Evolutionary conservation across 2,797 vertebrate species (phyloP), one percentile per base, ranked within the genome.

Genomic region (Erethizon dorsatum): DNA sequence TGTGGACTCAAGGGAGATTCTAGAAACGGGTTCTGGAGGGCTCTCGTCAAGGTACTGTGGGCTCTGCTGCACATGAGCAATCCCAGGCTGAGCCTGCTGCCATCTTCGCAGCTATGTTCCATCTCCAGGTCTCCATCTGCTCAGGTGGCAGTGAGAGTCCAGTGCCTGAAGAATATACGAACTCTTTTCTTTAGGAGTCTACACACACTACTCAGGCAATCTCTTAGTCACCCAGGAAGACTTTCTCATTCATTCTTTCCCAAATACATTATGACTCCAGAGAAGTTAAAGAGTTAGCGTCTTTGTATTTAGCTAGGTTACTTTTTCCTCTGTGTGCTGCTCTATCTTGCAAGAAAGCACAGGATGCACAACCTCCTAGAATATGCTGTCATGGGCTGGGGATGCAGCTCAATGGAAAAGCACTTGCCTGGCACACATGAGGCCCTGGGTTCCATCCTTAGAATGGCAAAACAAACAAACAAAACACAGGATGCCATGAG

Each of bases 101-200:
- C 22, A 12, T 56, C 12, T 61, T 14, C 59, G n/a, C 31, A 83
- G n/a, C 63, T 79, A 2, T 24, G 63, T 37, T 63, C 50, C 18
- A 7, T 54, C 54, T 45, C 33, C 18, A 61, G 83, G 52, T 50
- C 79, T 96, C 69, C 31, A 57, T 93, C 75, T 88, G 94, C 41
- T 54, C 31, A 88, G 26, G 41, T 0, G 8, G 33, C n/a, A 87
- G 54, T 17, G 69, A 79, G 71, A 83, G 37, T 45, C 71, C 83
- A 78, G 45, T 2, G 18, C 24, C 89, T 67, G 37, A 89, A 65
- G 45, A 28, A 85, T 22, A 83, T 13, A 45, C 13, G 61, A 80
- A 52, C 57, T 69, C 73, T 90, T 69, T 17, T 31, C 33, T 84
- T 93, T 73, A 63, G 84, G 41, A 57, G 33, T 52, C 33, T 86